Conservation (phyloP, 2,797 vertebrate genomes). For the Microctenopoma lineatum region DNA sequence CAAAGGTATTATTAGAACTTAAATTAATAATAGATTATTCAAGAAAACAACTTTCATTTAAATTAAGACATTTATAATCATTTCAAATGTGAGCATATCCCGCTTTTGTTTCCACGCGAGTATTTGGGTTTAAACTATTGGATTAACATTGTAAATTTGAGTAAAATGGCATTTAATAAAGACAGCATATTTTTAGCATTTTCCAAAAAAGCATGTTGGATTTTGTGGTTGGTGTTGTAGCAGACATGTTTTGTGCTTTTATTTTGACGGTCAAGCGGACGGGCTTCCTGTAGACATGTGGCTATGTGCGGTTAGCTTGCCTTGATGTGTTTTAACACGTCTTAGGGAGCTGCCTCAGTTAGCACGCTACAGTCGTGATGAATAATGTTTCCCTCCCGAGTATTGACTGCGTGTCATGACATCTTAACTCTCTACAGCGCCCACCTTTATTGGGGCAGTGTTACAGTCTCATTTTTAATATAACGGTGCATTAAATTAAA, state of each 20-base stretch:
- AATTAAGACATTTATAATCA: no score
- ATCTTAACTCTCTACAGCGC: not conserved
- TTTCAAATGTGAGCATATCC: no score
- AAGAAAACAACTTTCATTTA: no score
- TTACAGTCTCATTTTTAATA: not conserved
- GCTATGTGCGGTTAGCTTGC: not conserved
- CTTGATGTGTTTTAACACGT: conserved; percentile 66
- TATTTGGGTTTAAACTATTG: no score
- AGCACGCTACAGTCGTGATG: conserved; percentile 29
- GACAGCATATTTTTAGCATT: no score
- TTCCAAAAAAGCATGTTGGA: no score
- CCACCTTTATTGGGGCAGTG: not conserved
- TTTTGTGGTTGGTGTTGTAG: no score
- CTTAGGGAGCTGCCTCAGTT: conserved; percentile 25
- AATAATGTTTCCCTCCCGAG: conserved; percentile 6
- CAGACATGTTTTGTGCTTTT: conserved; percentile 23
- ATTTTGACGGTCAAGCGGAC: conserved; percentile 20
- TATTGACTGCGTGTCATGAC: conserved; percentile 19
- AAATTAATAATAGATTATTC: no score
- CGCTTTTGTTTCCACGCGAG: no score
- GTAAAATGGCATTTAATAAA: no score
- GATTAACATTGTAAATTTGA: no score
- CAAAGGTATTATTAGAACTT: no score
- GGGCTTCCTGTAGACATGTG: conserved; percentile 13
- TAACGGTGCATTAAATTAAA: not conserved